Conservation (phyloP, 2,888 invertebrate species). For the Ochropleura plecta region DNA sequence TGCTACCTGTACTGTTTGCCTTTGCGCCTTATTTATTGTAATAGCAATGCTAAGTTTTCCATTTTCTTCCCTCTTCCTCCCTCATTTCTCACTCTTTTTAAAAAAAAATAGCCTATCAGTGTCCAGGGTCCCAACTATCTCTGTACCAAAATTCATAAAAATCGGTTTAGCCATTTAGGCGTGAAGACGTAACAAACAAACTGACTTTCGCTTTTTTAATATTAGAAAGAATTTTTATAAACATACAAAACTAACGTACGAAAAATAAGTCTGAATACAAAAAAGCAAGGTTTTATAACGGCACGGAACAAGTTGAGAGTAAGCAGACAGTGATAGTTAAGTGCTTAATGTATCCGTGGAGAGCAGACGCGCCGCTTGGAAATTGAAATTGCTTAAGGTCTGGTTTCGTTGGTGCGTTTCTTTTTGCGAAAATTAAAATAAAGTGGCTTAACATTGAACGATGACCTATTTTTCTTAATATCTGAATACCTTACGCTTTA, state of each 20-base stretch:
- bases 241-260: neutral
- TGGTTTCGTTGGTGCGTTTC: slow-evolving; percentile 62
- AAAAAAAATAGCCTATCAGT: no score
- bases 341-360: slow-evolving; percentile 89
- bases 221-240: no score
- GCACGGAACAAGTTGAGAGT: slow-evolving; percentile 81
- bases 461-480: neutral
- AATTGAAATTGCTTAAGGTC: slow-evolving; percentile 86
- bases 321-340: slow-evolving; percentile 89
- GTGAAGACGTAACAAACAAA: no score
- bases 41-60: no score
- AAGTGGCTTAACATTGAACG: fast-evolving
- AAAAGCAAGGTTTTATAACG: slow-evolving; percentile 77
- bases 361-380: slow-evolving; percentile 83
- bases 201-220: no score
- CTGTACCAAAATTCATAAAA: no score
- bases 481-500: neutral
- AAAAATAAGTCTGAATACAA: slow-evolving; percentile 20
- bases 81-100: no score
- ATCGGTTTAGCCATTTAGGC: no score
- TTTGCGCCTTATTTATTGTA: no score
- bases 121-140: no score
- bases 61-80: no score
- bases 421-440: slow-evolving; percentile 24
- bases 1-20: no score